Conservation (phyloP, 2,888 invertebrate genomes). For the Xestia c-nigrum region DNA sequence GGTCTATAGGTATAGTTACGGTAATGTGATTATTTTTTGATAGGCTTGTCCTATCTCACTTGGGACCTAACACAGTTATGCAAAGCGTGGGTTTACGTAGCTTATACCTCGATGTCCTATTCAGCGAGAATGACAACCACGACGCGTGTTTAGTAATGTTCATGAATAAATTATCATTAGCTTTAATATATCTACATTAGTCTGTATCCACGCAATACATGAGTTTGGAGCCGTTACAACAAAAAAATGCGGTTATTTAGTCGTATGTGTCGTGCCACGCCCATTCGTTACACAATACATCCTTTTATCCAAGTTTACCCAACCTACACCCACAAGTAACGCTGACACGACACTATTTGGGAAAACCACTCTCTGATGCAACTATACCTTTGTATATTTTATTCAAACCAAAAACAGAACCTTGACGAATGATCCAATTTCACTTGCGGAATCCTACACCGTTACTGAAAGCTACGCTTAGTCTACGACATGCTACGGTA, state of each 20-base stretch:
- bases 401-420: conserved; percentile 51
- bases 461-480: conserved; percentile 63
- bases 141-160: conserved; percentile 8
- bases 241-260: conserved; percentile 11
- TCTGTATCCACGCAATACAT: not conserved
- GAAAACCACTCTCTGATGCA: conserved; percentile 37
- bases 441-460: conserved; percentile 63
- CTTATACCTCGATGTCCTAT: conserved; percentile 4
- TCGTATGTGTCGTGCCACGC: conserved; percentile 45
- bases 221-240: not conserved
- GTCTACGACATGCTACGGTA: conserved; percentile 64
- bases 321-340: conserved; percentile 52
- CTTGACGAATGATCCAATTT: conserved; percentile 62
- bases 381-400: conserved; percentile 44
- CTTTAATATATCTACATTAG: conserved; percentile 3
- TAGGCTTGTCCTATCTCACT: conserved; percentile 25
- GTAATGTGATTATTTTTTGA: conserved; percentile 29
- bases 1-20: not conserved
- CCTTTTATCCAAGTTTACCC: conserved; percentile 49
- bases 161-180: conserved; percentile 9
- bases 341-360: conserved; percentile 32
- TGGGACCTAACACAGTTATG: conserved; percentile 22
- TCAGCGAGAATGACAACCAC: conserved; percentile 11
- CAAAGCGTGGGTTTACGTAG: not conserved
- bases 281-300: conserved; percentile 54